phyloP scores from a whole-genome alignment of 1,140 invertebrate genomes.

The Microplitis demolitor region DNA sequence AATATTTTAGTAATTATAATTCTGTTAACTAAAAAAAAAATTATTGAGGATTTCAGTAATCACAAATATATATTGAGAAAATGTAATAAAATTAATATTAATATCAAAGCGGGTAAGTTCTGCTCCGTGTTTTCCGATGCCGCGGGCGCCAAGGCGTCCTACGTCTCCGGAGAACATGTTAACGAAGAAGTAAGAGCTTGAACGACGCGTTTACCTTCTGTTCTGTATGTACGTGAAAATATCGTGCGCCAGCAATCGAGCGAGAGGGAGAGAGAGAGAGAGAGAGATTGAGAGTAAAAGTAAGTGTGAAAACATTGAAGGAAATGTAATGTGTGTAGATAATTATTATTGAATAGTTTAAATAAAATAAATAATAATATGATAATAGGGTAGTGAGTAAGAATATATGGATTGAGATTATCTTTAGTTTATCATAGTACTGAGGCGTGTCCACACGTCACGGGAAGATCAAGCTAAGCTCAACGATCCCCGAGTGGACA shows the following conservation, averaged over 20 bases:
- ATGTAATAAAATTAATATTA: not conserved
- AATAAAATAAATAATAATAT: not conserved
- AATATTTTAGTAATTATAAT: not conserved
- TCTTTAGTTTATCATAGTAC: not conserved
- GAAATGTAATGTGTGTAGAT: not conserved
- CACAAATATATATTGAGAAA: not conserved
- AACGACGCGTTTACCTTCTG: constrained; percentile 25
- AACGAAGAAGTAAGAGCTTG: constrained; percentile 32
- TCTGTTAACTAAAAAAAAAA: no score
- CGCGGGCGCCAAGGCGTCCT: constrained; percentile 53
- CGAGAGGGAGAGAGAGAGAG: not conserved
- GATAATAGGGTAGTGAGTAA: not conserved
- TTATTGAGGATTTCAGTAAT: not conserved
- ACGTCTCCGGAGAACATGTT: constrained; percentile 40
- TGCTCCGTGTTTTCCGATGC: constrained; percentile 44
- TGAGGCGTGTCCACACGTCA: constrained; percentile 45
- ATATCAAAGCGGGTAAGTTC: not conserved
- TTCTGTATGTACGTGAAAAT: not conserved
- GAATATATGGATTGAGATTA: not conserved
- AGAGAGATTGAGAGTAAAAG: not conserved
- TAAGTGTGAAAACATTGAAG: not conserved
- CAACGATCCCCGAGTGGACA: constrained; percentile 44
- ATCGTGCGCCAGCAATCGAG: not conserved
- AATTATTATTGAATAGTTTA: not conserved
- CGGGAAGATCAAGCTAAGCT: constrained; percentile 52